Evolutionary conservation across 2,113 vertebrate species (phyloP).

Genomic region (Halichoeres trimaculatus): DNA sequence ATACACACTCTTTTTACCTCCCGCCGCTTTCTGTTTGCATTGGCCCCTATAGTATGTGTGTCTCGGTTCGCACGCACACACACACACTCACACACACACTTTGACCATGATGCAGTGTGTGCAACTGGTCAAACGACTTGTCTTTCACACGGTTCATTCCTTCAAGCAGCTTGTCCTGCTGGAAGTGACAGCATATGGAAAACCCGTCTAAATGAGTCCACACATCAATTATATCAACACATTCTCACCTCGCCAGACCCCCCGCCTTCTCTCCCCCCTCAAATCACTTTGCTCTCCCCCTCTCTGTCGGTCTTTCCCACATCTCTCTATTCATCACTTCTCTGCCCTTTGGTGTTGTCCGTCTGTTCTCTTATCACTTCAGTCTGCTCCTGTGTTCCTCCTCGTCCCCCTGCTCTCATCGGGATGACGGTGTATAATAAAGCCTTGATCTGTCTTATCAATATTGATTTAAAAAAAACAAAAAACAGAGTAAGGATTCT

Average conservation of each 20-base stretch:
- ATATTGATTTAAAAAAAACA: too few relatives aligned
- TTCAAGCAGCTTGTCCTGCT: constrained; percentile 80
- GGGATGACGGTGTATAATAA: not conserved
- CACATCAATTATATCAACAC: constrained; percentile 79
- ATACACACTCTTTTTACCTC: constrained; percentile 40
- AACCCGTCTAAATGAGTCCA: constrained; percentile 83
- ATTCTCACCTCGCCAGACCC: constrained; percentile 65
- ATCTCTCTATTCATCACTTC: constrained; percentile 47
- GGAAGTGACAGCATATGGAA: constrained; percentile 82
- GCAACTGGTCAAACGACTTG: constrained; percentile 74
- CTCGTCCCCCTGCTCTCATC: not conserved
- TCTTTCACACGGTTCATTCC: constrained; percentile 78
- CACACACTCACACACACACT: constrained; percentile 41
- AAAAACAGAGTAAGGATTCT: too few relatives aligned
- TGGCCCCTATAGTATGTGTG: constrained; percentile 58
- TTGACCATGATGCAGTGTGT: constrained; percentile 62
- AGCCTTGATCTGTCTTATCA: not conserved
- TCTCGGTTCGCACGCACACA: constrained; percentile 73
- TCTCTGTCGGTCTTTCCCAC: constrained; percentile 27
- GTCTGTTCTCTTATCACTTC: not conserved
- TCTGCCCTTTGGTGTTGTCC: constrained; percentile 6
- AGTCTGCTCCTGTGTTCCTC: not conserved
- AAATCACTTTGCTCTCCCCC: constrained; percentile 10
- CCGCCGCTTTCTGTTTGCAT: constrained; percentile 69
- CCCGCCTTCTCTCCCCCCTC: not conserved